Percentiles rank a stretch among this genome's conserved stretches.
These are phyloP conservation scores for Clarias magur DNA, from an alignment of 2,113 vertebrate species.

Conservation along the genomic window DNA sequence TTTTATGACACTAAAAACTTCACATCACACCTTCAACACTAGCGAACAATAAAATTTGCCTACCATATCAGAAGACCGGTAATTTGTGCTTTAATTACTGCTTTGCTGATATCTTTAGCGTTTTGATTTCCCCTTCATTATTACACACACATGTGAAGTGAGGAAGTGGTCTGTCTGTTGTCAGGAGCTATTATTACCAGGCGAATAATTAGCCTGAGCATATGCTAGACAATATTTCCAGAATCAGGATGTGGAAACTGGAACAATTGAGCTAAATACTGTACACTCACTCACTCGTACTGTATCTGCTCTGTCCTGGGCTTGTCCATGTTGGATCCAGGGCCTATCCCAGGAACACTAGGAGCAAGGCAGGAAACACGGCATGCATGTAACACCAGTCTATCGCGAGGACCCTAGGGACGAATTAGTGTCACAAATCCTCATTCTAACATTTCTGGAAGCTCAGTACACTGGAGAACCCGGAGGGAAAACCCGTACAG, in stretches of 20 bases:
- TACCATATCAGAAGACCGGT: neutral
- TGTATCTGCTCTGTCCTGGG: neutral
- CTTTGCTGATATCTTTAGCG: neutral
- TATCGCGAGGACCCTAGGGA: neutral
- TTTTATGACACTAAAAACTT: neutral
- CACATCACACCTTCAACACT: neutral
- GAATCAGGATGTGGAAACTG: conserved; percentile 18
- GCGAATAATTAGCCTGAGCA: neutral
- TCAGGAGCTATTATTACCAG: neutral
- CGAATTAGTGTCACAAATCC: neutral
- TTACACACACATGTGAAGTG: neutral
- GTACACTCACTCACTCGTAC: neutral
- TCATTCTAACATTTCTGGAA: neutral
- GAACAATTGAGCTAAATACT: neutral
- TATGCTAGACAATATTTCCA: neutral
- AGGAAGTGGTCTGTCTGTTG: neutral
- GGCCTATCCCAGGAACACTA: neutral
- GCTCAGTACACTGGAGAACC: neutral
- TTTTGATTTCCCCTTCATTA: neutral
- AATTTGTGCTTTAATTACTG: neutral
- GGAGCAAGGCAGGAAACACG: neutral
- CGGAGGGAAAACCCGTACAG: neutral
- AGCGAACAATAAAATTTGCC: neutral
- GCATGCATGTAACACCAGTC: neutral
- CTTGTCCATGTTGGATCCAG: neutral